Percentiles rank a stretch among this genome's conserved stretches.
phyloP scores from a whole-genome alignment of 2,888 invertebrate genomes.

The Leptinotarsa rubiginosa region DNA sequence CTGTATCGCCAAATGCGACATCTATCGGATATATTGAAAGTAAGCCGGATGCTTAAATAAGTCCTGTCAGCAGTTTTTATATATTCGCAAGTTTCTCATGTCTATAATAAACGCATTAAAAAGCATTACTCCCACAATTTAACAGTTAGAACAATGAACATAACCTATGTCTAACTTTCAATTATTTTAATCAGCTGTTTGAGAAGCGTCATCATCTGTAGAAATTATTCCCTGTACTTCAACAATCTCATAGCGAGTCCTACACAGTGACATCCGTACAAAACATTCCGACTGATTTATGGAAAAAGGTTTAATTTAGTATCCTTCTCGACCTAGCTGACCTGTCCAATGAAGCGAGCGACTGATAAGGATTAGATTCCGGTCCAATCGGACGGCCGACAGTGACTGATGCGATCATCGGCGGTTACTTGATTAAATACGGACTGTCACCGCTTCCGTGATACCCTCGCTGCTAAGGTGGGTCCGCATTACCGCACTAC shows the following conservation, averaged over 20 bases:
- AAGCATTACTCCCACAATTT: no score
- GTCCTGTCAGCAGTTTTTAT: no score
- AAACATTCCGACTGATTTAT: constrained; percentile 58
- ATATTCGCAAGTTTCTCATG: no score
- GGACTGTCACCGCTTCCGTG: constrained; percentile 59
- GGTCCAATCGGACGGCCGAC: constrained; percentile 61
- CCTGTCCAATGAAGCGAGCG: constrained; percentile 64
- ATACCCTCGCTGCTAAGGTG: constrained; percentile 44
- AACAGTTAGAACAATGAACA: no score
- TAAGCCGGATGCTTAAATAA: no score
- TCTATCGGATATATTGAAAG: no score
- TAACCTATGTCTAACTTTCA: neutral
- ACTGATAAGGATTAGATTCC: constrained; percentile 64
- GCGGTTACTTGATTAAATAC: constrained; percentile 64
- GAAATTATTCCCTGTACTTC: neutral
- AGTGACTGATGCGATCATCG: constrained; percentile 65
- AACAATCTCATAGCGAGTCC: neutral
- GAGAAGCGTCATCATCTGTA: neutral
- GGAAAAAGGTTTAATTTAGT: constrained; percentile 61
- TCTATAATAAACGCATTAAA: no score
- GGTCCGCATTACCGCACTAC: constrained; percentile 55
- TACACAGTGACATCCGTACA: constrained; percentile 35
- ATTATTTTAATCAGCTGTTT: neutral
- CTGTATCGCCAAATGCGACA: no score
- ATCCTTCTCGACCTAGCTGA: constrained; percentile 59